Base-by-base conservation (phyloP, 2,888 invertebrate genomes). In the Drosophila pseudotalamancana region DNA sequence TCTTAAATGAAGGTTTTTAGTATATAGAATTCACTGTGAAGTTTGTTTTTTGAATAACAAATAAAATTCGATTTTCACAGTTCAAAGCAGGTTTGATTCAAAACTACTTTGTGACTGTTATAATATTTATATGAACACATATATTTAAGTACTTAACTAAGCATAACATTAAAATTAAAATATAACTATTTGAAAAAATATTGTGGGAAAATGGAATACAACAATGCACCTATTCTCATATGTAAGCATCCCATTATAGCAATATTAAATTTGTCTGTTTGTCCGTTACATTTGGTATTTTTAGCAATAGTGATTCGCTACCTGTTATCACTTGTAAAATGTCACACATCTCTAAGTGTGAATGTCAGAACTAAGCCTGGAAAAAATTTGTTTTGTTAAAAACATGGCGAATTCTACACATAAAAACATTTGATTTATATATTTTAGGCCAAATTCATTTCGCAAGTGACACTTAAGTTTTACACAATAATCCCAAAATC, bases 321-420 rank as follows among this genome's bases (percentile, higher is more conserved):
- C 68, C 32, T 18, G 29, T 40, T 40, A 35, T 18, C 34, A 71
- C 53, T 60, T 39, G 48, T 32, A 12, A 53, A 42, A 56, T 32
- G 18, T 45, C 42, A 43, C 73, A 54, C 72, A 72, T 63, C 77
- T 60, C 77, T 79, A 68, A 51, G 46, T 61, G 67, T 70, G 72
- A 78, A 70, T 78, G 78, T 62, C 80, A 73, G 65, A 72, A 62
- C 65, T 72, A 72, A 56, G 64, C 39, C 61, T 74, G 65, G 69
- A 72, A 70, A 81, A 82, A 85, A 65, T 63, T 81, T 86, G 77
- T 83, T 82, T 86, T 73, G 55, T 64, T 67, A 50, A 73, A 85
- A 68, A 82, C 48, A 82, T 82, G 86, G 74, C 57, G 54, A 71
- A 56, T 77, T 71, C 54, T 31, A 53, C 49, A 51, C 27, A 53